These are phyloP conservation scores for Sceloporus tristichus DNA, from an alignment of 2,113 vertebrate genomes.

Conservation along the genomic window DNA sequence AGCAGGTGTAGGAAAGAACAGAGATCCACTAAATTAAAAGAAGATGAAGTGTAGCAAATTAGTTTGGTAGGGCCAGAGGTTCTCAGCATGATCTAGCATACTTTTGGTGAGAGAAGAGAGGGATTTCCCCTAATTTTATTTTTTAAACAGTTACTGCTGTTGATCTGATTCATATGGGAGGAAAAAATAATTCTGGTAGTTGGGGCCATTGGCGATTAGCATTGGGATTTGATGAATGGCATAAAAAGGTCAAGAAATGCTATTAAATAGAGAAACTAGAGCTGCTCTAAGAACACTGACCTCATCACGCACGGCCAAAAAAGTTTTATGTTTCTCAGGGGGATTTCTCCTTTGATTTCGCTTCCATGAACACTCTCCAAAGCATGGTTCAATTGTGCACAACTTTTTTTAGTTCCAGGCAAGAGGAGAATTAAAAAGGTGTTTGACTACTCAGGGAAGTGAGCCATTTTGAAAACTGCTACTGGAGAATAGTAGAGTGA, in stretches of 20 bases:
- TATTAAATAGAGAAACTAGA: neutral
- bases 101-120: neutral
- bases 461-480: neutral
- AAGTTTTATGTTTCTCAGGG: neutral
- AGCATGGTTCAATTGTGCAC: neutral
- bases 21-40: neutral
- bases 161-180: neutral
- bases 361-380: neutral
- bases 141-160: neutral
- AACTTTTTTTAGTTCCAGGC: neutral
- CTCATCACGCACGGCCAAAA: neutral
- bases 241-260: neutral
- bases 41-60: neutral
- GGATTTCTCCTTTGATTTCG: neutral
- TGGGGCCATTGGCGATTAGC: neutral
- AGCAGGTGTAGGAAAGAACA: neutral
- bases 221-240: constrained; percentile 3
- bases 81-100: neutral
- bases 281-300: neutral
- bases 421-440: neutral
- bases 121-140: neutral
- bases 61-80: neutral
- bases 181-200: neutral
- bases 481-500: neutral
- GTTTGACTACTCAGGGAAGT: neutral